Base-by-base conservation (phyloP, 2,888 invertebrate species). In the Drosophila paucipuncta region DNA sequence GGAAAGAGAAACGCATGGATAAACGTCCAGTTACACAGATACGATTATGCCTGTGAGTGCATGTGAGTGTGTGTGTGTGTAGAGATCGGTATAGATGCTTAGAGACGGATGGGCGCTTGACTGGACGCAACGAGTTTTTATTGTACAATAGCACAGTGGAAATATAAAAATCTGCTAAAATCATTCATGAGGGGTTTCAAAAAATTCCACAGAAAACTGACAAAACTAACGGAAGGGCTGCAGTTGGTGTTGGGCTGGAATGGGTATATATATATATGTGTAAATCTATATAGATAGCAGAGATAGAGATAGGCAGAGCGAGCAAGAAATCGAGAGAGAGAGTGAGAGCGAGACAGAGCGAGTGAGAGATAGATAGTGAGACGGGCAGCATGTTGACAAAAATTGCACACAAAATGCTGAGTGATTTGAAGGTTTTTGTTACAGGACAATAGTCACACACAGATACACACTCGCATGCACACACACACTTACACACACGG, bases 121-220 rank as follows among this genome's bases (percentile, higher is more conserved):
- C 67, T 73, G 73, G 83, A 77, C 82, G 88, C 77, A 84, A 80
- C 78, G 70, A 73, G 75, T 73, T 84, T 84, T 70, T 54, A 67
- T 67, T 28, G 13, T 28, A 89, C 88, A 89, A 89, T 84, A 43
- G 69, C 68, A 52, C 63, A 68, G 63, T 73, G 71, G 63, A 87
- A 73, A 85, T 89, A 89, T 78, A 85, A 82, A 84, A 85, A 87
- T 89, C 83, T 88, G 83, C 76, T 82, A 72, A 73, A 88, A 88
- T 90, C 85, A 88, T 86, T 86, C 90, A 82, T 78, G 71, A 68
- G 68, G 85, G 77, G 82, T 78, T 78, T 74, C 55, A 39, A 66
- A 65, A 83, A 73, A 82, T 85, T 80, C 78, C 73, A 85, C 70
- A 82, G 85, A 82, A 80, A 72, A 80, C 78, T 80, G 75, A 68